Evolutionary conservation across 2,113 vertebrate genomes (phyloP), one percentile per base, ranked within the genome.

Genomic region (Labeo catla): DNA sequence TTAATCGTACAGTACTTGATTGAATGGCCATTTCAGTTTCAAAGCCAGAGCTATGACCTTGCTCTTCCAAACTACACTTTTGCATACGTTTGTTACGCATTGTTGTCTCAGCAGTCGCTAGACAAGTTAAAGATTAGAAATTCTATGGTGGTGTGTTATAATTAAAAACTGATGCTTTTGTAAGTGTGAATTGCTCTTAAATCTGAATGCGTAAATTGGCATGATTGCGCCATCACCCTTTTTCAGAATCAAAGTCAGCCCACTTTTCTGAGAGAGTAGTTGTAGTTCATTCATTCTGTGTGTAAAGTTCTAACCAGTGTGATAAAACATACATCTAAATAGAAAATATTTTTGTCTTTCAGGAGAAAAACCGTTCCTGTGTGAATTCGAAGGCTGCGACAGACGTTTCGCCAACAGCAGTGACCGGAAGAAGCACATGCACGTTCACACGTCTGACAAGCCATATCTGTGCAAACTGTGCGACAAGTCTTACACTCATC

Each of bases 281-380:
- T 36, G 6, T 50, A 63, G 54, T 70, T 52, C 34, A 16, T 52
- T 84, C 2, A 47, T 19, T 52, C n/a, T 34, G 7, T 16, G 8
- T 21, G 15, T 80, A 2, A 36, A 1, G 36, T 80, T 21, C 19
- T 61, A 61, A 39, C 8, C 77, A 61, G 19, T 1, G 36, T 39
- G 9, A 28, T 59, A 45, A 50, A 79, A 54, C 49, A 9, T 19
- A 9, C 15, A 15, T 13, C n/a, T 15, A 15, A 50, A 52, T 28
- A 15, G 3, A 52, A 12, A 52, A 19, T 52, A 70, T n/a, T 2
- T 16, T 12, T 61, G 6, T 76, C 81, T 74, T 86, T 45, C 92
- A 97, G 96, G 96, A n/a, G 96, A 97, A 89, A 97, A 97, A 88
- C 96, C 96, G 0, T 97, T 97, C 92, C 94, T 95, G 92, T 97